Evolutionary conservation across 2,888 invertebrate species (phyloP).

Genomic region (Ecliptopera silaceata): DNA sequence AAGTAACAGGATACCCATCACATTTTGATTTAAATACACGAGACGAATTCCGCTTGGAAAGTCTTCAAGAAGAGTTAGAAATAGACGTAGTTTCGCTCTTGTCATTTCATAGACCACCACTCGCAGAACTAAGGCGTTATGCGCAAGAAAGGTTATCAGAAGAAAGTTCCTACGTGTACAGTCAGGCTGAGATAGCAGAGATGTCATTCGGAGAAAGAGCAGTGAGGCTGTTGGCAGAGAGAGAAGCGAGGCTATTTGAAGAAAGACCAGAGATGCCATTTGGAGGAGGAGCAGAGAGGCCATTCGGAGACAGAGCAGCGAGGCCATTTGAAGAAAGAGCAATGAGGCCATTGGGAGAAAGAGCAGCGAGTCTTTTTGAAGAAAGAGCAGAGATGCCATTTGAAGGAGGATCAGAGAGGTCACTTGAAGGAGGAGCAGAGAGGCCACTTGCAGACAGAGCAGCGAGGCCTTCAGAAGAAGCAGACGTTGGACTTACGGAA

Average conservation of each 20-base stretch:
- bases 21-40: slow-evolving; percentile 18
- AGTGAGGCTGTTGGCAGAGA: neutral
- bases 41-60: slow-evolving; percentile 20
- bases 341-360: neutral
- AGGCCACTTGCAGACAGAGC: neutral
- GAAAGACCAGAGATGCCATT: neutral
- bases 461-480: neutral
- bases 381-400: neutral
- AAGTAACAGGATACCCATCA: slow-evolving; percentile 9
- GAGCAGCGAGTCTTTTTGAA: neutral
- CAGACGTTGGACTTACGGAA: neutral
- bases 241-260: neutral
- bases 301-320: neutral
- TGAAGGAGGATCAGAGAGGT: neutral
- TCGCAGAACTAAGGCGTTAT: neutral
- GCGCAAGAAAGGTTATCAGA: neutral
- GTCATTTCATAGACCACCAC: neutral
- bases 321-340: neutral
- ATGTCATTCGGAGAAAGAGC: neutral
- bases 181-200: neutral
- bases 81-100: slow-evolving; percentile 7
- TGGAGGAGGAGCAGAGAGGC: neutral
- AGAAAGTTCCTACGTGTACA: neutral
- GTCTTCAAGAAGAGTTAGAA: slow-evolving; percentile 14
- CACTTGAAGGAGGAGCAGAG: neutral